These are phyloP conservation scores for Diorhabda sublineata DNA, from an alignment of 1,140 invertebrate genomes.

Conservation along the genomic window DNA sequence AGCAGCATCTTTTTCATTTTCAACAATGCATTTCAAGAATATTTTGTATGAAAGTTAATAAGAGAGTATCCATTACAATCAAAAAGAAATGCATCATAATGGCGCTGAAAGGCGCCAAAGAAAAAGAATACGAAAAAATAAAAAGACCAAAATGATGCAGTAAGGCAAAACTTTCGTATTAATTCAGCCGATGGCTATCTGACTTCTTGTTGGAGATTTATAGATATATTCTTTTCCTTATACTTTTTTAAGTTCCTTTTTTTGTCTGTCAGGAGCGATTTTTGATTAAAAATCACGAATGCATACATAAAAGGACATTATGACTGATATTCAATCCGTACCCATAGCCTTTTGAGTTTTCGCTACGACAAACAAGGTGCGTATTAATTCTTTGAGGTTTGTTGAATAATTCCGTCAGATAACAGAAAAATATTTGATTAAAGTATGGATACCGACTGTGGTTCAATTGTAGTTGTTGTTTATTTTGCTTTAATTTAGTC, in stretches of 20 bases:
- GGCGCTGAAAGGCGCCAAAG: constrained; percentile 4
- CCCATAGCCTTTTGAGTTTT: neutral
- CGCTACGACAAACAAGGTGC: no score
- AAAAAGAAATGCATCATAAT: constrained; percentile 4
- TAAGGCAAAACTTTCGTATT: constrained; percentile 2
- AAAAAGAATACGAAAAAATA: constrained; percentile 1
- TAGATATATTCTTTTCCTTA: constrained; percentile 9
- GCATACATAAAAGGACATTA: constrained; percentile 10
- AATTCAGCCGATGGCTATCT: constrained; percentile 9
- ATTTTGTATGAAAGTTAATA: constrained; percentile 4
- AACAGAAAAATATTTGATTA: no score
- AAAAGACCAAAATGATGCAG: neutral
- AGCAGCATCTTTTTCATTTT: neutral
- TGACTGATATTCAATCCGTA: neutral
- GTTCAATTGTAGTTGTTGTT: no score
- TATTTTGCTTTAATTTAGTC: no score
- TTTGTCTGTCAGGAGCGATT: neutral
- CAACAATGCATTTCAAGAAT: neutral
- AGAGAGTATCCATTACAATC: constrained; percentile 9
- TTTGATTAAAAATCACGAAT: constrained; percentile 12
- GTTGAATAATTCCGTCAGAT: no score
- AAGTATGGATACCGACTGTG: no score
- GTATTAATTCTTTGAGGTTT: no score
- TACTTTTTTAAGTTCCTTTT: neutral
- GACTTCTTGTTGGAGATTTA: constrained; percentile 8